Conservation (phyloP, 2,888 invertebrate genomes). For the Actias luna region DNA sequence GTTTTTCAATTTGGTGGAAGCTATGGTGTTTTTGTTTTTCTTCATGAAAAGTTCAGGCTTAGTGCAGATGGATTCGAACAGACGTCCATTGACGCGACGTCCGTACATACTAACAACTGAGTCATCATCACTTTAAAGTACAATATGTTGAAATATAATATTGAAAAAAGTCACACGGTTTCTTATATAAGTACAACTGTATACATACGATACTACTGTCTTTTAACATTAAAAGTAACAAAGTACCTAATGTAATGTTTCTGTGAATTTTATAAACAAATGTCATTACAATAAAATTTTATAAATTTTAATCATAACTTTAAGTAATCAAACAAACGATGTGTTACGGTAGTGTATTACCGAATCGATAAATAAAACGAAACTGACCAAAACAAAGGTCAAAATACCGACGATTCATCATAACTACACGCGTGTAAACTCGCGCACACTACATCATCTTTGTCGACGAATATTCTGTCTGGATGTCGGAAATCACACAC, state of each 20-base stretch:
- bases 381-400: slow-evolving; percentile 53
- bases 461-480: slow-evolving; percentile 33
- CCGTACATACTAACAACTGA: too few species aligned
- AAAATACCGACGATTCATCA: slow-evolving; percentile 61
- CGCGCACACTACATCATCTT: slow-evolving; percentile 65
- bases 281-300: slow-evolving; percentile 16
- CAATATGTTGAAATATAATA: too few species aligned
- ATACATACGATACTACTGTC: too few species aligned
- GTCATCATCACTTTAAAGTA: too few species aligned
- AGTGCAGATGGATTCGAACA: too few species aligned
- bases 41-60: too few species aligned
- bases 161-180: too few species aligned
- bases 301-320: slow-evolving; percentile 27
- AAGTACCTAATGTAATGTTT: not conserved
- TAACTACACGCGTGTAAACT: slow-evolving; percentile 54
- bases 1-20: too few species aligned
- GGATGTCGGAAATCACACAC: slow-evolving; percentile 13
- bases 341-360: slow-evolving; percentile 33
- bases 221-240: too few species aligned
- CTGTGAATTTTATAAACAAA: not conserved
- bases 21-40: too few species aligned
- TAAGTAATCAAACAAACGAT: slow-evolving; percentile 30
- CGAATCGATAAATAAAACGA: slow-evolving; percentile 47
- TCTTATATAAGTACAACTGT: too few species aligned
- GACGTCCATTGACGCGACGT: too few species aligned